phyloP scores from a whole-genome alignment of 2,888 invertebrate genomes.

The Mallateleia sp. region DNA sequence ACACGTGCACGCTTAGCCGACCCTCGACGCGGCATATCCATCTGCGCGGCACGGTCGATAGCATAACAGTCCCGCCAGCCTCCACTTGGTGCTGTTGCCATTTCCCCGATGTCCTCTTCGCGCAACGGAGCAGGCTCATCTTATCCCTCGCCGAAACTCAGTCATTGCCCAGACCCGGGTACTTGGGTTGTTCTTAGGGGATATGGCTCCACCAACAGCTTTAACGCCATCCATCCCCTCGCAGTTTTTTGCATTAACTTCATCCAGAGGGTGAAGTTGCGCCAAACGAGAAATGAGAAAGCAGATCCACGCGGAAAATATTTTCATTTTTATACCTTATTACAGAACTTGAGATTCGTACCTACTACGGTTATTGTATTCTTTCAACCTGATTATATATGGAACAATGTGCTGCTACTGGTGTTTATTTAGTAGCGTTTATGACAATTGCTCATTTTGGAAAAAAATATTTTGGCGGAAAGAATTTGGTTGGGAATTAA shows the following conservation, averaged over 20 bases:
- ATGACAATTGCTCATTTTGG: too few relatives aligned
- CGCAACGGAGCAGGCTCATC: constrained; percentile 51
- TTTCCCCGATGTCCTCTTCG: constrained; percentile 81
- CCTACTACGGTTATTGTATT: neutral
- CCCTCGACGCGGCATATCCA: constrained; percentile 76
- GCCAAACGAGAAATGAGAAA: constrained; percentile 28
- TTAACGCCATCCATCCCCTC: constrained; percentile 30
- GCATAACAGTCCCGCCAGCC: constrained; percentile 79
- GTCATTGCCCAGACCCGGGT: constrained; percentile 23
- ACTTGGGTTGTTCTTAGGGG: constrained; percentile 44
- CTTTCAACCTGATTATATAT: neutral
- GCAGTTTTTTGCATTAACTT: constrained; percentile 26
- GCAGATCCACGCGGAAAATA: constrained; percentile 16
- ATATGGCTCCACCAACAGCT: constrained; percentile 64
- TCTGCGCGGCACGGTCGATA: constrained; percentile 76
- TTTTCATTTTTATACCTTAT: constrained; percentile 26
- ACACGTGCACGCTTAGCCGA: constrained; percentile 81
- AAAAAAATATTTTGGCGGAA: too few relatives aligned
- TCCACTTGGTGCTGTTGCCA: constrained; percentile 84
- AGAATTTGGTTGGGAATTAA: too few relatives aligned
- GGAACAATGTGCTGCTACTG: neutral
- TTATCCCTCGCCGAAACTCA: constrained; percentile 43
- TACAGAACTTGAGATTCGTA: neutral
- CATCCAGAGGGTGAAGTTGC: constrained; percentile 16
- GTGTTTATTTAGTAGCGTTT: constrained; percentile 8